Conservation (phyloP, 2,113 vertebrate genomes). For the Tympanuchus pallidicinctus region DNA sequence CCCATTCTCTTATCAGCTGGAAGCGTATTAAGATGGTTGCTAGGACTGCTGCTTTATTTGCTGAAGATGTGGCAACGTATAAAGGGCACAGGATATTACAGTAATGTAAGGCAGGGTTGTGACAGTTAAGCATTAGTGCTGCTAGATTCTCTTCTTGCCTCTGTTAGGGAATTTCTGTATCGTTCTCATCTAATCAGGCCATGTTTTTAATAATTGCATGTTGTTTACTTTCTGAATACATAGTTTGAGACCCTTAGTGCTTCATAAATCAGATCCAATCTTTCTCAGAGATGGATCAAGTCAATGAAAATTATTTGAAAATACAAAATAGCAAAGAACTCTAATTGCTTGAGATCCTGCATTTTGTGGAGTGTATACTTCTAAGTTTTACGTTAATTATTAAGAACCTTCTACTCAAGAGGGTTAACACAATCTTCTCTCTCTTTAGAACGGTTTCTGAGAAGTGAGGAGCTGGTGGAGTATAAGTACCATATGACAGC, state of each 20-base stretch:
- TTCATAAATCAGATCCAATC: background rate
- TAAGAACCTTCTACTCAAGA: background rate
- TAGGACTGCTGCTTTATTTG: background rate
- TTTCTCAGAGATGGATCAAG: background rate
- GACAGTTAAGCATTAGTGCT: background rate
- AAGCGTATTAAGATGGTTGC: background rate
- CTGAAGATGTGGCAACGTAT: background rate
- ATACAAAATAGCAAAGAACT: background rate
- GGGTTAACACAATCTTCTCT: background rate
- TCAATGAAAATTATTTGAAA: slow-evolving; percentile 9
- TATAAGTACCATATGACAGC: background rate
- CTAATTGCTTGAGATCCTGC: background rate
- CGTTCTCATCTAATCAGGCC: slow-evolving; percentile 26
- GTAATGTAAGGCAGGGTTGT: background rate
- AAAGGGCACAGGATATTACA: fast-evolving
- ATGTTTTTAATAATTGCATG: slow-evolving; percentile 12
- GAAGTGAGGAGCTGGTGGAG: background rate
- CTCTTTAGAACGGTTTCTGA: background rate
- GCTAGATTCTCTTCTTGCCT: background rate
- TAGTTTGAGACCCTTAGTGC: background rate
- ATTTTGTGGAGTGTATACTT: background rate
- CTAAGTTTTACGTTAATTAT: background rate
- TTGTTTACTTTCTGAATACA: slow-evolving; percentile 34
- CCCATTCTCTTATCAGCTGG: background rate
- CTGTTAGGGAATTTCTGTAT: background rate